These are phyloP conservation scores for Amblyjoppa fuscipennis DNA, from an alignment of 2,888 invertebrate species.

Conservation along the genomic window DNA sequence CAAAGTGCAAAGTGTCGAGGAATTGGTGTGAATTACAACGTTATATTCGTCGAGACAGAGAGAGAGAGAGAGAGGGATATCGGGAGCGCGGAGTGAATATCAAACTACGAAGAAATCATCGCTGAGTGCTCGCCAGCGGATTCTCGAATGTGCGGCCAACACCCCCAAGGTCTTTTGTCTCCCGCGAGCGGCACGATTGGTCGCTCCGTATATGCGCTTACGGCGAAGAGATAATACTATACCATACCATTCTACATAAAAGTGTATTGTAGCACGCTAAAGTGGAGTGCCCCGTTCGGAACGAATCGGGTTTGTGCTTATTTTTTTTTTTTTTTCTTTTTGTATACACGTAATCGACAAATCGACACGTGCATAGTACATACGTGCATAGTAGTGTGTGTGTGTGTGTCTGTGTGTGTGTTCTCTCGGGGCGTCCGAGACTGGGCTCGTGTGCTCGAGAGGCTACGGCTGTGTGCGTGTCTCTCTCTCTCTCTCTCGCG, in stretches of 20 bases:
- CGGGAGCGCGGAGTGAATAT: conserved; percentile 23
- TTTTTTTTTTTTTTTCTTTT: conserved; percentile 8
- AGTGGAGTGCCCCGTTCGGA: conserved; percentile 18
- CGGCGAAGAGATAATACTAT: conserved; percentile 42
- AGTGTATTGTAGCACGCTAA: not conserved
- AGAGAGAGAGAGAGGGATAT: conserved; percentile 19
- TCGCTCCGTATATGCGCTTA: conserved; percentile 6
- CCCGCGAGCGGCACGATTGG: conserved; percentile 13
- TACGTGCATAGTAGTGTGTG: not conserved
- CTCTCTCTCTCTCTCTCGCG: conserved; percentile 27
- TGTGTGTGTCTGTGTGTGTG: not conserved
- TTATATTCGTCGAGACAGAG: not conserved
- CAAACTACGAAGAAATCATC: conserved; percentile 33
- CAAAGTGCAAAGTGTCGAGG: conserved; percentile 42
- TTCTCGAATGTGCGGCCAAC: conserved; percentile 43
- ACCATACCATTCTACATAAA: not conserved
- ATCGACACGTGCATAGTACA: conserved; percentile 5
- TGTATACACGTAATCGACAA: conserved; percentile 30
- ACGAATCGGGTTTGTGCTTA: conserved; percentile 35
- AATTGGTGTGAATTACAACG: conserved; percentile 4
- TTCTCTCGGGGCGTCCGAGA: not conserved
- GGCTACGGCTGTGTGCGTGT: not conserved
- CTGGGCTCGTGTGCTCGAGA: not conserved
- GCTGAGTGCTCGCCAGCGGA: conserved; percentile 11
- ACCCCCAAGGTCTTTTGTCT: conserved; percentile 65